phyloP scores from a whole-genome alignment of 2,113 vertebrate genomes.

The Otis tarda region DNA sequence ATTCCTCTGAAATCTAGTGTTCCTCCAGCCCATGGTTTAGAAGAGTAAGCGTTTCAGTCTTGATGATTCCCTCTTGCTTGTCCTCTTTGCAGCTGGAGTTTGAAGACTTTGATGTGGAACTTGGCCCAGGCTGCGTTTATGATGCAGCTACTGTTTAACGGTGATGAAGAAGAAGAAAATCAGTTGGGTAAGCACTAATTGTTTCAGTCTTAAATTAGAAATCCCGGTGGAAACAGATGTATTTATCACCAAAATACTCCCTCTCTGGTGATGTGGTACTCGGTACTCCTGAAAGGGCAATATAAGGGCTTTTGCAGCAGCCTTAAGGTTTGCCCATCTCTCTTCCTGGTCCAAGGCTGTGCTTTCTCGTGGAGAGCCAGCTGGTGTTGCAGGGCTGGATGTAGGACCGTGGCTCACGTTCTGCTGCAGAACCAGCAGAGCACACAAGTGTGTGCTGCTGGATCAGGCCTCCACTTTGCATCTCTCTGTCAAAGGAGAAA shows the following conservation, averaged over 20 bases:
- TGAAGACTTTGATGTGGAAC: background rate
- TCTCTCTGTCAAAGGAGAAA: background rate
- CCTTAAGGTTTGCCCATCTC: background rate
- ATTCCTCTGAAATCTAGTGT: background rate
- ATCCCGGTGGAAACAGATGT: accelerated
- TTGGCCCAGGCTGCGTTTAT: background rate
- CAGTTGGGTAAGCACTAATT: background rate
- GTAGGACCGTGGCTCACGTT: accelerated
- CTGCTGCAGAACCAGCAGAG: background rate
- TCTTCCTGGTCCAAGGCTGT: background rate
- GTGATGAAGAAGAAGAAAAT: background rate
- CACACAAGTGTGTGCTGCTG: background rate
- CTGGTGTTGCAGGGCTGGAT: background rate
- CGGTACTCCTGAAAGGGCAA: background rate
- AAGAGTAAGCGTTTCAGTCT: background rate
- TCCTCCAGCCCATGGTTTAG: background rate
- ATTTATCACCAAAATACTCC: background rate
- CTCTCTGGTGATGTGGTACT: background rate
- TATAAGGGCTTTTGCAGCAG: background rate
- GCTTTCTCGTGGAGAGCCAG: background rate
- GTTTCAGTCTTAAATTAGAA: background rate
- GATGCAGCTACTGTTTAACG: background rate
- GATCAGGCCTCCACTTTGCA: background rate
- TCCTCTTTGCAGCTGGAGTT: background rate
- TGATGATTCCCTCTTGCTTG: background rate